A percentile compares a stretch with the other conserved stretches of the same genome.
Conservation (phyloP, 2,113 vertebrate genomes). For the Spilogale gracilis region DNA sequence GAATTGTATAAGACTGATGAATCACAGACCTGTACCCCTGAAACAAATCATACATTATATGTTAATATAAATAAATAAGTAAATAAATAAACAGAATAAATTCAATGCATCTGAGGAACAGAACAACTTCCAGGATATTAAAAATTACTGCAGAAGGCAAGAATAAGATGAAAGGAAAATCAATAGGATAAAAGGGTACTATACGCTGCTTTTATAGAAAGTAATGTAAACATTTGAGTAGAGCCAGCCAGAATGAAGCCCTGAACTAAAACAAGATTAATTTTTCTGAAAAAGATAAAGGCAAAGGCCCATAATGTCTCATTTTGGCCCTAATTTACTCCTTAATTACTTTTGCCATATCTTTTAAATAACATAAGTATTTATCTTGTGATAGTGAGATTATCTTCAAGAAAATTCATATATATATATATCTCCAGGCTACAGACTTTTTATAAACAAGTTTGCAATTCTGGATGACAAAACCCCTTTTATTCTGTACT, state of each 20-base stretch:
- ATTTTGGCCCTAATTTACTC: conserved; percentile 36
- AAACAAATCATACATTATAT: too few species aligned
- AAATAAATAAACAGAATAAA: background rate
- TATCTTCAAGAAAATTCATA: conserved; percentile 37
- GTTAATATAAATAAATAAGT: too few species aligned
- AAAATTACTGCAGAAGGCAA: background rate
- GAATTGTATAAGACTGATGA: too few species aligned
- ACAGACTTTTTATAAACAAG: conserved; percentile 8
- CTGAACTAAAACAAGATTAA: background rate
- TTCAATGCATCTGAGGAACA: conserved; percentile 44
- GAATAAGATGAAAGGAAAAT: conserved; percentile 29
- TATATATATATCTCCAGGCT: background rate
- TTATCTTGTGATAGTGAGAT: conserved; percentile 38
- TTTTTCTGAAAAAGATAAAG: conserved; percentile 32
- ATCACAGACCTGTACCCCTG: too few species aligned
- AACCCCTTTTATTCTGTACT: conserved; percentile 4
- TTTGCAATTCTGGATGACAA: conserved; percentile 29
- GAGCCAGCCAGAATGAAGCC: background rate
- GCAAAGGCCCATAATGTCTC: background rate
- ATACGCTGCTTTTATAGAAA: conserved; percentile 54
- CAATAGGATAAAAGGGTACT: background rate
- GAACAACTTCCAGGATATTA: background rate
- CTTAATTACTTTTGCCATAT: conserved; percentile 26
- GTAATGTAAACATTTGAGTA: conserved; percentile 23
- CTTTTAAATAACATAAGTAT: conserved; percentile 29